phyloP scores from a whole-genome alignment of 2,113 vertebrate species.

The Bujurquina vittata region DNA sequence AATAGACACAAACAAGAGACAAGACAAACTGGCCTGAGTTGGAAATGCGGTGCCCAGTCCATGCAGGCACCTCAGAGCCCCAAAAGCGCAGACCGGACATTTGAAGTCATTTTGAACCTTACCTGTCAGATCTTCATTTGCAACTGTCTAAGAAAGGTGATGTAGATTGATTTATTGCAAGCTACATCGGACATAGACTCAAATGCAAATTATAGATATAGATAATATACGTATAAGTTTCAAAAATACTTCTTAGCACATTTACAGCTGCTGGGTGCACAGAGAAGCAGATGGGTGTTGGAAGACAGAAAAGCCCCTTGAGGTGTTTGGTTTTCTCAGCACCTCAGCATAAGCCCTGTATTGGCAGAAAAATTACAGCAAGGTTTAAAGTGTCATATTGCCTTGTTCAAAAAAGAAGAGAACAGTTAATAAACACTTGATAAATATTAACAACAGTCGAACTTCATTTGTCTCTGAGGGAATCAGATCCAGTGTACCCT shows the following conservation, averaged over 20 bases:
- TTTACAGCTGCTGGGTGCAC: not conserved
- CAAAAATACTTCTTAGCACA: not conserved
- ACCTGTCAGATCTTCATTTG: too few species aligned
- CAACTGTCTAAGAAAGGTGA: too few species aligned
- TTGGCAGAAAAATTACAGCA: not conserved
- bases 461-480: not conserved
- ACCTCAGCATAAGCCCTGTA: not conserved
- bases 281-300: not conserved
- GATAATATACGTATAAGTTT: not conserved
- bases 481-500: not conserved
- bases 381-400: not conserved
- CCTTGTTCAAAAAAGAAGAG: not conserved
- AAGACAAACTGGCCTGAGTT: too few species aligned
- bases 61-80: too few species aligned
- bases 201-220: not conserved
- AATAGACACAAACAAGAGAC: too few species aligned
- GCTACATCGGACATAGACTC: too few species aligned
- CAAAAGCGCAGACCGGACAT: too few species aligned
- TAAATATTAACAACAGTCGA: not conserved
- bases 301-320: not conserved
- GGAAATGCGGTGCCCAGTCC: too few species aligned
- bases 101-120: too few species aligned
- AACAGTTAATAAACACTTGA: not conserved
- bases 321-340: not conserved
- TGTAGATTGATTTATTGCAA: too few species aligned